Percentiles rank a stretch among this genome's conserved stretches.
phyloP scores from a whole-genome alignment of 2,113 vertebrate genomes.

The Heterotis niloticus region DNA sequence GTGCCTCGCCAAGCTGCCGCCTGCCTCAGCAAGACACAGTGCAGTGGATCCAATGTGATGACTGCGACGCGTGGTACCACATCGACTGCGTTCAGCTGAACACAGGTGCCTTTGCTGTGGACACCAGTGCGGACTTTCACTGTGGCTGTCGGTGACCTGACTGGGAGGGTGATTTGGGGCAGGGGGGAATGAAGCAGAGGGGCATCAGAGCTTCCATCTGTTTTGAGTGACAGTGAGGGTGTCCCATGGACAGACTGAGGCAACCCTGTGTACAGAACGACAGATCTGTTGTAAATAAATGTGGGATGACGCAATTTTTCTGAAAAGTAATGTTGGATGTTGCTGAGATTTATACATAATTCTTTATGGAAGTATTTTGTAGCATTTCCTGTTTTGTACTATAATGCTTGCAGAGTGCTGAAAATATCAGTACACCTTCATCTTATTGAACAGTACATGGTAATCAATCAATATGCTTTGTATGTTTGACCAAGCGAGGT shows the following conservation, averaged over 20 bases:
- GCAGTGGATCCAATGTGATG: conserved; percentile 84
- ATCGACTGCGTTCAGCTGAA: conserved; percentile 70
- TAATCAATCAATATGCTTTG: neutral
- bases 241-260: neutral
- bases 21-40: conserved; percentile 78
- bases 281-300: neutral
- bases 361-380: conserved; percentile 10
- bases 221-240: neutral
- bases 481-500: neutral
- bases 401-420: conserved; percentile 15
- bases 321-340: conserved; percentile 2
- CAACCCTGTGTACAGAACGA: neutral
- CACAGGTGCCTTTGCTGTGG: conserved; percentile 60
- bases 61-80: conserved; percentile 79
- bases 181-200: neutral
- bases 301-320: neutral
- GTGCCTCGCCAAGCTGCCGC: conserved; percentile 62
- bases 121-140: conserved; percentile 72
- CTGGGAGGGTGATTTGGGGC: neutral
- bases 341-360: neutral
- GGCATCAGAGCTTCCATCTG: neutral
- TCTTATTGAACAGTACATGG: neutral
- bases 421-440: conserved; percentile 6
- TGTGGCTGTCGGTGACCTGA: conserved; percentile 64
- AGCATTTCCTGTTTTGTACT: neutral